phyloP scores from a whole-genome alignment of 2,888 invertebrate genomes.

The Trichopoda pennipes region DNA sequence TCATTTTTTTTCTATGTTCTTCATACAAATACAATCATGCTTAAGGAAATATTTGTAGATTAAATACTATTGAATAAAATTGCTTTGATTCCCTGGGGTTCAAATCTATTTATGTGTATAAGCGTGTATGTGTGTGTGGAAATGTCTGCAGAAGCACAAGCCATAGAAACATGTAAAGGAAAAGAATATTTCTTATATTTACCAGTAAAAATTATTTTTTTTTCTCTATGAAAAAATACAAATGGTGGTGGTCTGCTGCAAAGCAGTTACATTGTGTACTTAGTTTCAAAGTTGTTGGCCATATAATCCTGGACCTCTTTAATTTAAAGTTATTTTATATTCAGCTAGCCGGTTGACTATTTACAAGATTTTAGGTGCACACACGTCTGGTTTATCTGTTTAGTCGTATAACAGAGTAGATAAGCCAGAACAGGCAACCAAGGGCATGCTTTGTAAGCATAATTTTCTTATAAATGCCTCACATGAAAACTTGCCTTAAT shows the following conservation, averaged over 20 bases:
- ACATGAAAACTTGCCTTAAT: too few species aligned
- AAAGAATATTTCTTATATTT: not conserved
- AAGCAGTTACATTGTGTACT: constrained; percentile 1
- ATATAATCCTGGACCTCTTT: not conserved
- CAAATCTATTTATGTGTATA: constrained; percentile 3
- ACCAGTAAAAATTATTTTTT: not conserved
- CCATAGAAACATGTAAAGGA: not conserved
- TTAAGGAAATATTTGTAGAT: constrained; percentile 38
- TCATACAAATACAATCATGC: not conserved
- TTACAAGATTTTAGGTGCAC: too few species aligned
- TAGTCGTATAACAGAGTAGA: too few species aligned
- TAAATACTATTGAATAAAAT: constrained; percentile 47
- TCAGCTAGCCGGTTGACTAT: too few species aligned
- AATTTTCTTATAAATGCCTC: too few species aligned
- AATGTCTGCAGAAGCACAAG: constrained; percentile 5
- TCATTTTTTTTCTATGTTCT: constrained; percentile 9
- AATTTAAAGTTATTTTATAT: too few species aligned
- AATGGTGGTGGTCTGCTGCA: not conserved
- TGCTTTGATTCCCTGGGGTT: constrained; percentile 37
- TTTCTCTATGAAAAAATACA: not conserved
- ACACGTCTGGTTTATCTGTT: too few species aligned
- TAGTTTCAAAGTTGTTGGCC: constrained; percentile 10
- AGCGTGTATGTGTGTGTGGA: not conserved
- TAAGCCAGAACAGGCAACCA: too few species aligned
- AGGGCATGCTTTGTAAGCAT: too few species aligned